Base-by-base conservation (phyloP, 2,113 vertebrate species). In the Osmerus eperlanus region DNA sequence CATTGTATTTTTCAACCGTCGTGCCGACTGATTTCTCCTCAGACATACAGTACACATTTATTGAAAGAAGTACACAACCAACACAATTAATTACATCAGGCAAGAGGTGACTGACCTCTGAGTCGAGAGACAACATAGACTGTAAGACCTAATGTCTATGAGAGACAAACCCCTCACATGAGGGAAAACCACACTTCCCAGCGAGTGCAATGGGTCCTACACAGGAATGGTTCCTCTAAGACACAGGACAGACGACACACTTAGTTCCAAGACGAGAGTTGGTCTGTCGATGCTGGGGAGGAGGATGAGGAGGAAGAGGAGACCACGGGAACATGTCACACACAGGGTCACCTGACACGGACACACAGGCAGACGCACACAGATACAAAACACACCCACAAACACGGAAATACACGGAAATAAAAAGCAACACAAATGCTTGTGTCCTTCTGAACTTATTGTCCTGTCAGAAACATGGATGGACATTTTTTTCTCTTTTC, bases 41-140 rank as follows among this genome's bases (percentile, higher is more conserved):
- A 62, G 81, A 91, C 88, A 84, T 73, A 90, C 89, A 77, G 80
- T 82, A 86, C 88, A 92, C 87, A 89, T 84, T 87, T 87, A 90
- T 85, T 82, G 84, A 85, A 85, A 89, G 84, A 87, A 81, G 83
- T 85, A 90, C 85, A 91, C 87, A 69, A 83, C 89, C 87, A 89
- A 89, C 83, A 92, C 87, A 84, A 81, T 84, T 89, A 89, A 85
- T 88, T 85, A 89, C 85, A 88, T 86, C 89, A 89, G 89, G 89
- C 85, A 82, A 79, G 74, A 76, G 87, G 78, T 80, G 84, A 83
- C 71, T 81, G 85, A 89, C 86, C 84, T 86, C 83, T 85, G 82
- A 82, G 78, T 79, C 83, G 81, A 79, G 78, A 85, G 78, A 90
- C 84, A 68, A 84, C 83, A 79, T 74, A 87, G 85, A 87, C 85